Base-by-base conservation (phyloP, 2,113 vertebrate species). In the Neolamprologus devosi region DNA sequence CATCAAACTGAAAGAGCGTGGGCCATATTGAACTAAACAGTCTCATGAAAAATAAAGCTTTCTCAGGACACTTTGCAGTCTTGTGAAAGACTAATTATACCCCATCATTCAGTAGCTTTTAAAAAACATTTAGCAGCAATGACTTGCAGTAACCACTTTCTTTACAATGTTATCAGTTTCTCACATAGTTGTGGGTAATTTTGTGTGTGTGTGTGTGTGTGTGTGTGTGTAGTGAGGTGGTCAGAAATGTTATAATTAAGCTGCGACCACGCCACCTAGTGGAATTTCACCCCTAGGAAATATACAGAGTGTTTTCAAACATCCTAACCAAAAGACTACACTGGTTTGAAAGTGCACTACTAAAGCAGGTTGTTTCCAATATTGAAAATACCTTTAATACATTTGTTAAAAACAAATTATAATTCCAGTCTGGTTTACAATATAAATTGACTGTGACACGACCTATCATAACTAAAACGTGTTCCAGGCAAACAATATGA, bases 181-280 rank as follows among this genome's bases (percentile, higher is more conserved):
- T 68, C 1, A 37, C 30, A 68, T 6, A 1, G 19, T 68, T 68
- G 33, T 68, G 19, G 60, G 19, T 2, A 12, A 8, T 11, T 11
- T 11, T 3, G 9, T 45, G 2, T 47, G 14, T 4, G 7, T 5
- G 19, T 6, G 2, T 0, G 6, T 30, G 2, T 33, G 3, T 55
- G 7, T 55, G 11, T 14, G 55, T 33, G 30, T 35, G 4, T 35
- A 19, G 53, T 23, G 21, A 0, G 4, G 19, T 0, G 6, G 60
- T 37, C 10, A n/a, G 30, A 33, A 10, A 1, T 35, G 3, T 35
- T 35, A 65, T 5, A 10, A n/a, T 35, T 63, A 65, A n/a, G 9
- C 6, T 63, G 58, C 2, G 6, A 65, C 30, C 1, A 65, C 1
- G 4, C 60, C 60, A n/a, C 60, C 30, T 65, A 65, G 60, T 35